Base-by-base conservation (phyloP, 2,797 vertebrate species). In the Hafferia zeledoni region DNA sequence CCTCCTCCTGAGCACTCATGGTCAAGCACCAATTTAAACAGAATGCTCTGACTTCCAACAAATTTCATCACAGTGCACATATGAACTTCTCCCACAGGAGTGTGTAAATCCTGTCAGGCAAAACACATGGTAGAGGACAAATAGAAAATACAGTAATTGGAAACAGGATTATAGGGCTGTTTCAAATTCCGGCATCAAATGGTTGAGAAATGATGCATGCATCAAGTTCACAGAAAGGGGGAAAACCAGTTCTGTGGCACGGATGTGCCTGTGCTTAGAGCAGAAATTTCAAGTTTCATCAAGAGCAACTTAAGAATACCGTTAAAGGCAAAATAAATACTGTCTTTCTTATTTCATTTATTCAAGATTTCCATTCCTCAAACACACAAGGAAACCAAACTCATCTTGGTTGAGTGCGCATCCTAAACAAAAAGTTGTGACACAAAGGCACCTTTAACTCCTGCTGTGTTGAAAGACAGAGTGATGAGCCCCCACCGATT, bases 381-480 rank as follows among this genome's bases (percentile, higher is more conserved):
- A 69, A 28, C 25, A 90, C 33, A 76, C 43, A 72, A 52, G 63
- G 6, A 90, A 91, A 75, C 18, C 41, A 83, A 86, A 90, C 55
- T 65, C 37, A 39, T 77, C 47, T 23, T 84, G 85, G 43, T 78
- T 84, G 70, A 93, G 11, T 28, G 67, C 11, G 4, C 61, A 91
- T 57, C 53, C 87, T 83, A 59, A 93, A 92, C 55, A 93, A 92
- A 60, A 86, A 86, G 52, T n/a, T 90, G 77, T 22, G 39, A 63
- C 44, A 90, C 65, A 93, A 95, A 94, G 77, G 74, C 90, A 96
- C 86, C 88, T 95, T 88, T 77, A 89, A 84, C 47, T 67, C 86
- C 65, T 35, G 49, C 74, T 72, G 64, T 15, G 55, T 72, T 89
- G 23, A 85, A 92, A 95, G 84, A 84, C 53, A 78, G 33, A 37